Percentiles rank a stretch among this genome's conserved stretches.
These are phyloP conservation scores for cat (Felis catus) DNA, from an alignment of 2,113 vertebrate species.

Conservation along the genomic window F.catus_Fca126_mat1.0 CM031413.1:125986501-125987000, in stretches of 20 bases:
- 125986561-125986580: background rate
- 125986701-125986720: constrained; percentile 79
- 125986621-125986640: constrained; percentile 46
- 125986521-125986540: background rate
- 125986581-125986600: constrained; percentile 22
- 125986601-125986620: constrained; percentile 15
- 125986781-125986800: background rate
- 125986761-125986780: constrained; percentile 30
- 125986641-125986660: constrained; percentile 67
- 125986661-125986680: constrained; percentile 75
- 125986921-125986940: background rate
- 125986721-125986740: constrained; percentile 62
- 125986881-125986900: constrained; percentile 28
- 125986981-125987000: background rate
- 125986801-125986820: constrained; percentile 60
- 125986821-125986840: constrained; percentile 53
- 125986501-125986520: background rate
- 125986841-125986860: constrained; percentile 54
- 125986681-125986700: constrained; percentile 79
- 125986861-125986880: background rate
- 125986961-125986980: background rate
- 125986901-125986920: background rate
- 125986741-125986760: constrained; percentile 68
- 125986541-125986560: constrained; percentile 18
- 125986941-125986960: background rate